Percentiles rank a stretch among this genome's conserved stretches.
phyloP scores from a whole-genome alignment of 1,140 invertebrate species.

The Pollicipes pollicipes region DNA sequence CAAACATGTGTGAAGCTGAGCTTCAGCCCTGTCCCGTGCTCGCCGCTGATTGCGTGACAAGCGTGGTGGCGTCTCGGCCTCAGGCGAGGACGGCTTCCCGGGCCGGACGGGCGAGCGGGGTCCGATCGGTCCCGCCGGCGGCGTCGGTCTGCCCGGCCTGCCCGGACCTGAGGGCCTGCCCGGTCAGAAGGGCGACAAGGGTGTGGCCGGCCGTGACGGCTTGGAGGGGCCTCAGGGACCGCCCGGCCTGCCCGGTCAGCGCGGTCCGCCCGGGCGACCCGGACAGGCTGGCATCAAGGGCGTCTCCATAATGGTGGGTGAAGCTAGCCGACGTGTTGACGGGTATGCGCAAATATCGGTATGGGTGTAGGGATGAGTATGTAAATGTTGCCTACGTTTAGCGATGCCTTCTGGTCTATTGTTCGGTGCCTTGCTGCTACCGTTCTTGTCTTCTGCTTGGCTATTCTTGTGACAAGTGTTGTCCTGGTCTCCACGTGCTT shows the following conservation, averaged over 20 bases:
- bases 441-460: background rate
- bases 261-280: slow-evolving; percentile 42
- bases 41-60: too few species aligned
- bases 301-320: slow-evolving; percentile 18
- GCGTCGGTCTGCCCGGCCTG: slow-evolving; percentile 35
- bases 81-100: slow-evolving; percentile 39
- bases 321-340: background rate
- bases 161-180: slow-evolving; percentile 43
- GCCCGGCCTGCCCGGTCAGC: slow-evolving; percentile 34
- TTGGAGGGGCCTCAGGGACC: slow-evolving; percentile 38
- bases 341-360: too few species aligned
- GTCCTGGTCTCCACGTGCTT: background rate
- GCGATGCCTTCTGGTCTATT: too few species aligned
- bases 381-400: too few species aligned
- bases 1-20: too few species aligned
- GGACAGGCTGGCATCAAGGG: slow-evolving; percentile 39
- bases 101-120: slow-evolving; percentile 22
- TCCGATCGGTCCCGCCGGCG: slow-evolving; percentile 33
- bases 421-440: background rate
- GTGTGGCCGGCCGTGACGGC: slow-evolving; percentile 46
- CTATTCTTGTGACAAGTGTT: background rate
- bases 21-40: too few species aligned
- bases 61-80: too few species aligned
- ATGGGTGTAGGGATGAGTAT: too few species aligned
- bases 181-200: slow-evolving; percentile 44